phyloP scores from a whole-genome alignment of 2,888 invertebrate species.

The Zonitis immaculata region DNA sequence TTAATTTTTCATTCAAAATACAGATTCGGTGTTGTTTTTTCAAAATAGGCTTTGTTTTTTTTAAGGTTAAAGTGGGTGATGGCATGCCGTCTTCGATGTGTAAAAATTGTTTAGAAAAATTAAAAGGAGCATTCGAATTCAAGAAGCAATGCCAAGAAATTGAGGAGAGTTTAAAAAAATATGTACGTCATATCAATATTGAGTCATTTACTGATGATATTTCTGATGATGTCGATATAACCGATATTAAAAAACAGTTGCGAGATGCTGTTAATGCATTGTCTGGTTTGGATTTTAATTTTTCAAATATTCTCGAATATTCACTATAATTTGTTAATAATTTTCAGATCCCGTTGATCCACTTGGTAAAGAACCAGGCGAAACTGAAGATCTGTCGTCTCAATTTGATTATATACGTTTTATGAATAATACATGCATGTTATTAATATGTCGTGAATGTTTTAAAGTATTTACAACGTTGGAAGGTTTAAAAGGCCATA shows the following conservation, averaged over 20 bases:
- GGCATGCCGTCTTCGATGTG: slow-evolving; percentile 45
- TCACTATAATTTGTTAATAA: not conserved
- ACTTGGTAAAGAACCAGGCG: slow-evolving; percentile 6
- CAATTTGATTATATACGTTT: slow-evolving; percentile 43
- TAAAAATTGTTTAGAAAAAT: slow-evolving; percentile 40
- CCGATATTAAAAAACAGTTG: slow-evolving; percentile 37
- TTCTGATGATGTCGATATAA: slow-evolving; percentile 26
- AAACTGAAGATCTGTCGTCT: slow-evolving; percentile 2
- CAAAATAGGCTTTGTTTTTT: slow-evolving; percentile 3
- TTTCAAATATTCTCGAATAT: not conserved
- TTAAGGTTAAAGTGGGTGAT: slow-evolving; percentile 44
- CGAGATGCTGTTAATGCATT: slow-evolving; percentile 32
- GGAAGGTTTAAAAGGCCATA: slow-evolving; percentile 42
- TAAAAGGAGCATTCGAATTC: slow-evolving; percentile 42
- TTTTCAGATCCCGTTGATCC: not conserved
- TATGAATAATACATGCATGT: slow-evolving; percentile 43
- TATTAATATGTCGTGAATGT: slow-evolving; percentile 44
- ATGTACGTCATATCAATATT: slow-evolving; percentile 3
- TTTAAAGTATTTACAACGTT: slow-evolving; percentile 44
- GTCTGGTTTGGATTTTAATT: slow-evolving; percentile 3
- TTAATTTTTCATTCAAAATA: too few species aligned
- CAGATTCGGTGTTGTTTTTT: too few species aligned
- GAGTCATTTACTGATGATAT: slow-evolving; percentile 15
- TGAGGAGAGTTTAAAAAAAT: slow-evolving; percentile 39
- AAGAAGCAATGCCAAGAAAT: slow-evolving; percentile 43